Evolutionary conservation across 2,797 vertebrate genomes (phyloP).

Genomic region (Gobionotothen gibberifrons): DNA sequence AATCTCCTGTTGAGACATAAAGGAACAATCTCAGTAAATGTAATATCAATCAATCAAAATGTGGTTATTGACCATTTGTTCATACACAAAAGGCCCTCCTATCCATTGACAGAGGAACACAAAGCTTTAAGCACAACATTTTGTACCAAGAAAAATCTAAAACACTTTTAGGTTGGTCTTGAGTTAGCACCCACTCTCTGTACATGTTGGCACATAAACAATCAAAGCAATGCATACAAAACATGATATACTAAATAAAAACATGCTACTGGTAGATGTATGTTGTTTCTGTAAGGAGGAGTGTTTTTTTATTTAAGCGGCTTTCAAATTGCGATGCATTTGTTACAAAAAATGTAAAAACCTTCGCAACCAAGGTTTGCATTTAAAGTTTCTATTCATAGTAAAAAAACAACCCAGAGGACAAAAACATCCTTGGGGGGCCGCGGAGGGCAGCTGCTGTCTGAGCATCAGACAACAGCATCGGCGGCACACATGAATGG

Average conservation of each 20-base stretch:
- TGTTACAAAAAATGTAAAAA: neutral
- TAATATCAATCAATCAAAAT: neutral
- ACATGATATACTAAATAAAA: neutral
- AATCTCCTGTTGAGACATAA: conserved; percentile 78
- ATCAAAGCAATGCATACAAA: neutral
- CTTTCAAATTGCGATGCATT: neutral
- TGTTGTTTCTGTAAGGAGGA: too few relatives aligned
- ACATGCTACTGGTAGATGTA: neutral
- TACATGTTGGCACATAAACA: too few relatives aligned
- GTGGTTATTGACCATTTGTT: too few relatives aligned
- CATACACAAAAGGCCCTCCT: too few relatives aligned
- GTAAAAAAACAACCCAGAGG: conserved; percentile 65
- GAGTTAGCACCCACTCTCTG: too few relatives aligned
- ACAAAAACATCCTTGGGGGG: conserved; percentile 69
- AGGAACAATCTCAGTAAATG: neutral
- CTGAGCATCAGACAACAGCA: conserved; percentile 55
- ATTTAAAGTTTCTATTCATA: conserved; percentile 6
- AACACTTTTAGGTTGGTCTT: too few relatives aligned
- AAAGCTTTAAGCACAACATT: too few relatives aligned
- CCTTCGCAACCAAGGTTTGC: conserved; percentile 13
- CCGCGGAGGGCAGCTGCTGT: conserved; percentile 31
- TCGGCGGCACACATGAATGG: conserved; percentile 69
- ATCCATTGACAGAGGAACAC: too few relatives aligned
- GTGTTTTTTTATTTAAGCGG: neutral
- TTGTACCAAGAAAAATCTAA: too few relatives aligned